Evolutionary conservation across 2,113 vertebrate species (phyloP).

Genomic region (Corydoras sp.): DNA sequence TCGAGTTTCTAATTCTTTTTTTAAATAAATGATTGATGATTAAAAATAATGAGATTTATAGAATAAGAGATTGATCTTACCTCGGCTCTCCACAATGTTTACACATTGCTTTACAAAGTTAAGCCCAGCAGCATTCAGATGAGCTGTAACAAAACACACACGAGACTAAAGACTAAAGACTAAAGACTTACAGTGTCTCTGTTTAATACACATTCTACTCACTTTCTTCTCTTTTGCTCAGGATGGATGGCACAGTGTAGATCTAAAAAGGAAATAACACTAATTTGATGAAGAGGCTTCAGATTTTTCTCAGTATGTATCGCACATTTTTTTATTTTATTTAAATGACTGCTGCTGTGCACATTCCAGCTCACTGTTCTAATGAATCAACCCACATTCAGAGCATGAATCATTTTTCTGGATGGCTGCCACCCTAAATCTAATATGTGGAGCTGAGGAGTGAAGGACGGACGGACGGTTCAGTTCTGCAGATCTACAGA

Average conservation of each 20-base stretch:
- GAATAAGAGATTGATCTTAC: slow-evolving; percentile 50
- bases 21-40: too few species aligned
- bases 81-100: slow-evolving; percentile 83
- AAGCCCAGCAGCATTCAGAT: slow-evolving; percentile 92
- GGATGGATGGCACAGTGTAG: slow-evolving; percentile 88
- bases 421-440: too few species aligned
- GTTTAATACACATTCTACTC: slow-evolving; percentile 56
- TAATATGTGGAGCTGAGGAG: too few species aligned
- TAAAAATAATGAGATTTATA: neutral
- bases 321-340: too few species aligned
- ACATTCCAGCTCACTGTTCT: neutral
- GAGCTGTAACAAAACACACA: slow-evolving; percentile 67
- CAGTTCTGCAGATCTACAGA: too few species aligned
- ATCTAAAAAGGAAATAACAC: slow-evolving; percentile 67
- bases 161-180: slow-evolving; percentile 7
- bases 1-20: too few species aligned
- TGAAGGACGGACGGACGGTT: too few species aligned
- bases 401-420: too few species aligned
- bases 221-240: slow-evolving; percentile 98
- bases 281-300: too few species aligned
- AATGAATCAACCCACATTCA: neutral
- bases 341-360: neutral
- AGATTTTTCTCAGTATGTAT: too few species aligned
- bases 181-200: slow-evolving; percentile 32
- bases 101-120: slow-evolving; percentile 95